Conservation (phyloP, 2,888 invertebrate species). For the Andrena praecox region DNA sequence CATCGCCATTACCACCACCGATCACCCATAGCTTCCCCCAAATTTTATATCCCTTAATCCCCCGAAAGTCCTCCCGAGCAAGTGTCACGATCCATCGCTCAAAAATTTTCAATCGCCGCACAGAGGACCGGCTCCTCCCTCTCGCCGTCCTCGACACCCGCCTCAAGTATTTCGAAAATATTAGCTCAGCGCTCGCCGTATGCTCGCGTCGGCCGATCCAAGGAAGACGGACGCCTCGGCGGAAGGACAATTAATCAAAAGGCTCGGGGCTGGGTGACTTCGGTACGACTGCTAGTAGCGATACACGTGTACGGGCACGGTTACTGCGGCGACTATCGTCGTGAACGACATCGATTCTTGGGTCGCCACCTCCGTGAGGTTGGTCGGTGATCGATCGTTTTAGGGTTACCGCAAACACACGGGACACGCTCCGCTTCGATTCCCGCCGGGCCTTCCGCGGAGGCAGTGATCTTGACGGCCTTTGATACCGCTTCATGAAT, state of each 20-base stretch:
- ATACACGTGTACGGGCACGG: constrained; percentile 65
- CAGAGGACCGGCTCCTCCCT: background rate
- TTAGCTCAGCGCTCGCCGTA: background rate
- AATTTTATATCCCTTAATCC: background rate
- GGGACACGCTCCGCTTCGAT: constrained; percentile 78
- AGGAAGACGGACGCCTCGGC: constrained; percentile 74
- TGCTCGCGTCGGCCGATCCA: background rate
- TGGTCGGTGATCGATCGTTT: constrained; percentile 82
- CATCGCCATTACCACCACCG: background rate
- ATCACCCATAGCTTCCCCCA: background rate
- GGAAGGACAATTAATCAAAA: constrained; percentile 80
- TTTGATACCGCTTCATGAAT: constrained; percentile 83
- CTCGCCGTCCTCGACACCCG: background rate
- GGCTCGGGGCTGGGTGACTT: constrained; percentile 39
- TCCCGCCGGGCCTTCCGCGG: constrained; percentile 73
- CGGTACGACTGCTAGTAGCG: constrained; percentile 49
- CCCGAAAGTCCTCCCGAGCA: background rate
- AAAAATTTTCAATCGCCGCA: background rate
- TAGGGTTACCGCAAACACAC: constrained; percentile 82
- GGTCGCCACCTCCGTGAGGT: constrained; percentile 69
- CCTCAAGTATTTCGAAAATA: background rate
- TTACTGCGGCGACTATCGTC: constrained; percentile 63
- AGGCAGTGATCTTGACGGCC: constrained; percentile 79
- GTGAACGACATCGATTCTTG: constrained; percentile 75
- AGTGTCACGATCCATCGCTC: background rate